Evolutionary conservation across 2,113 vertebrate genomes (phyloP).

Genomic region (Delphinus delphis): DNA sequence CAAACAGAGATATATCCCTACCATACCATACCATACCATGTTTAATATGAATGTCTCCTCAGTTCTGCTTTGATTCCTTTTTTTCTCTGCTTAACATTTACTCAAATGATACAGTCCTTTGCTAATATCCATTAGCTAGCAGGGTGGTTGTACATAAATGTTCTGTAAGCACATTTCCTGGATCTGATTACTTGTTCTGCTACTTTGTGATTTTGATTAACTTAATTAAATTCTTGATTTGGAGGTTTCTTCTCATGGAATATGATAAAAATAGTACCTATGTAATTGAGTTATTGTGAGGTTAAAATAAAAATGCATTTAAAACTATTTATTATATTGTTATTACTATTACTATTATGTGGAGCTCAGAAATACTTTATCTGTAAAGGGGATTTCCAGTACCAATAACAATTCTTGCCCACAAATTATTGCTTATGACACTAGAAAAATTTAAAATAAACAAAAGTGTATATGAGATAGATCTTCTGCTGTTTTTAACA

Average conservation of each 20-base stretch:
- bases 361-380: not conserved
- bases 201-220: not conserved
- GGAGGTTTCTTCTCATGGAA: not conserved
- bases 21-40: not conserved
- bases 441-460: not conserved
- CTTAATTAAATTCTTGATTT: constrained; percentile 5
- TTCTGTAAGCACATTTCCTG: not conserved
- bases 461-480: not conserved
- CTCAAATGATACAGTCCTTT: not conserved
- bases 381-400: not conserved
- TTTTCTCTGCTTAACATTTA: not conserved
- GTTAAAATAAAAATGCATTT: not conserved
- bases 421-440: not conserved
- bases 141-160: not conserved
- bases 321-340: not conserved
- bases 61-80: not conserved
- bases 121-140: not conserved
- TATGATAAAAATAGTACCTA: not conserved
- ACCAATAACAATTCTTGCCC: not conserved
- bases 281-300: not conserved
- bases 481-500: not conserved
- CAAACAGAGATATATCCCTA: not conserved
- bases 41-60: not conserved
- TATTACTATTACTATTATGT: not conserved
- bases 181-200: not conserved